phyloP scores from a whole-genome alignment of 2,113 vertebrate genomes.

The Myrmecobius fasciatus region DNA sequence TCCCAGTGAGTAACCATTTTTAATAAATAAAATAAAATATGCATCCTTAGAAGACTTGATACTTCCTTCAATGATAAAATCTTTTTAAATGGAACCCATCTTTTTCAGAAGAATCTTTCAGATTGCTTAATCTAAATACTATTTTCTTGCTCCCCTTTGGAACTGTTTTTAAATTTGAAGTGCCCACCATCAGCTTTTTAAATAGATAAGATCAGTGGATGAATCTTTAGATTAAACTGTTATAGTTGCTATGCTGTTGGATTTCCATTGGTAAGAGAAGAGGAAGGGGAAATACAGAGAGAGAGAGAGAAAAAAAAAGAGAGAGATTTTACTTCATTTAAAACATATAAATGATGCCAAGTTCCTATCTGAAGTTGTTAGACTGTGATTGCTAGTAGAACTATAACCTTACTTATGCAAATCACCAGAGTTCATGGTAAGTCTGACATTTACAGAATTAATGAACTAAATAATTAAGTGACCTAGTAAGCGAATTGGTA shows the following conservation, averaged over 20 bases:
- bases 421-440: conserved; percentile 85
- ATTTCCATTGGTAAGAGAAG: conserved; percentile 66
- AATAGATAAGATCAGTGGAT: conserved; percentile 37
- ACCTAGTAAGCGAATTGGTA: conserved; percentile 87
- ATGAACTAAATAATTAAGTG: conserved; percentile 90
- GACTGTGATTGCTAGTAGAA: conserved; percentile 75
- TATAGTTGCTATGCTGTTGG: conserved; percentile 26
- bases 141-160: conserved; percentile 32
- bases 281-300: not conserved
- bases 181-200: conserved; percentile 45
- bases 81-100: conserved; percentile 37
- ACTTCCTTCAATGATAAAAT: conserved; percentile 50
- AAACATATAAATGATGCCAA: conserved; percentile 80
- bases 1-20: conserved; percentile 55
- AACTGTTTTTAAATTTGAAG: not conserved
- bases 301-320: not conserved
- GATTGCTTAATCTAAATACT: conserved; percentile 53
- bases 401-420: conserved; percentile 87
- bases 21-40: conserved; percentile 71
- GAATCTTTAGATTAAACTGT: conserved; percentile 57
- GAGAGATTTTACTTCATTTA: conserved; percentile 60
- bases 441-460: conserved; percentile 88
- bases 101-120: conserved; percentile 19
- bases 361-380: conserved; percentile 80
- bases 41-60: conserved; percentile 49